A percentile compares a stretch with the other conserved stretches of the same genome.
phyloP scores from a whole-genome alignment of 1,140 invertebrate genomes.

The Drosophila orosa region DNA sequence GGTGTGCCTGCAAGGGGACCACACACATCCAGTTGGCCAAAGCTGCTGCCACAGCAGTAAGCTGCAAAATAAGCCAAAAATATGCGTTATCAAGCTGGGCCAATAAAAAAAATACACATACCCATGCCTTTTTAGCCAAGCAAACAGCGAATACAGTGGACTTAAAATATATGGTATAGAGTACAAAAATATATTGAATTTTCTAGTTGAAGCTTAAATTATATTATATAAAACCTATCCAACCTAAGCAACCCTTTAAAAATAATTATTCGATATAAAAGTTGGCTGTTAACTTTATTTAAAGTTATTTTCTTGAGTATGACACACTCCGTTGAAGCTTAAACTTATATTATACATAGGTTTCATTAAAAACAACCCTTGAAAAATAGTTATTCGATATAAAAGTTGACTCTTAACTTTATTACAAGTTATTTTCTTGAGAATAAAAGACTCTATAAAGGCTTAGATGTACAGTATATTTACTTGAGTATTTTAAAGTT shows the following conservation, averaged over 20 bases:
- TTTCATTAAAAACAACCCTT: not conserved
- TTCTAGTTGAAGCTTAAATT: not conserved
- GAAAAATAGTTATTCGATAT: not conserved
- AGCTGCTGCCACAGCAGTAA: constrained; percentile 79
- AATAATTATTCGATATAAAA: too few relatives aligned
- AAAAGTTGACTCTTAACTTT: accelerated
- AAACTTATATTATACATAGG: not conserved
- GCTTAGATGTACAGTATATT: not conserved
- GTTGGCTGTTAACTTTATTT: too few relatives aligned
- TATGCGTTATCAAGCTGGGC: constrained; percentile 78
- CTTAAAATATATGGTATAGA: too few relatives aligned
- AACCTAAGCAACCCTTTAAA: too few relatives aligned
- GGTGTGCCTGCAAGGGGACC: not conserved
- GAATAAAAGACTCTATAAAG: not conserved
- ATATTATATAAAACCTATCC: too few relatives aligned
- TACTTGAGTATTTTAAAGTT: too few relatives aligned
- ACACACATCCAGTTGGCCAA: constrained; percentile 36
- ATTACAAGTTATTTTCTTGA: not conserved
- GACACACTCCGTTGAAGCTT: too few relatives aligned
- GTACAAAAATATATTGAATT: not conserved
- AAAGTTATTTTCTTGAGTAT: too few relatives aligned
- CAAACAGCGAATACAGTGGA: constrained; percentile 14
- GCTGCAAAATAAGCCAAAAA: constrained; percentile 81
- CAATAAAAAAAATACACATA: constrained; percentile 68
- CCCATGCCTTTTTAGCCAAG: constrained; percentile 17